Evolutionary conservation across 37 sponge, comb jelly and placozoan species (phyloP).

Genomic region (Eunapius fragilis): DNA sequence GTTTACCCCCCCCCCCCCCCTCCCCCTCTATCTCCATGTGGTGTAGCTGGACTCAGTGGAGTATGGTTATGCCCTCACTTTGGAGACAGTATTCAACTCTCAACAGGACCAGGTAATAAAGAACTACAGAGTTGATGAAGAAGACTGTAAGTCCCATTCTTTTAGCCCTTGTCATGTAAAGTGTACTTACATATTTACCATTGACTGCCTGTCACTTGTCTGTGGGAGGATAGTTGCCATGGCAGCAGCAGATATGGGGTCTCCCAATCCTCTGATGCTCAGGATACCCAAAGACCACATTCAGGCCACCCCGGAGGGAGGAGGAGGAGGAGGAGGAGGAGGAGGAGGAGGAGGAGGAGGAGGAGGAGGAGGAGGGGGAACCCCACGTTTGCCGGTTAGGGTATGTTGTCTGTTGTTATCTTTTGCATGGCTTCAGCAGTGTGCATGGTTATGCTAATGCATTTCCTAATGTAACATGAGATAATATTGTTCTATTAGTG

Average conservation of each 20-base stretch:
- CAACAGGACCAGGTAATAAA: not conserved
- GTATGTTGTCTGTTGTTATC: not conserved
- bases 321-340: not conserved
- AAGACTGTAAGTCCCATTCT: not conserved
- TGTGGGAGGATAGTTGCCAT: not conserved
- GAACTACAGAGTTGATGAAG: not conserved
- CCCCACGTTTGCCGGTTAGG: not conserved
- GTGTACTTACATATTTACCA: too few relatives aligned
- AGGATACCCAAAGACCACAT: constrained; percentile 43
- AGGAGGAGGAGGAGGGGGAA: not conserved
- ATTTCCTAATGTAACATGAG: too few relatives aligned
- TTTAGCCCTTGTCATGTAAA: too few relatives aligned
- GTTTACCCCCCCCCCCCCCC: too few relatives aligned
- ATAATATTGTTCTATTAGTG: too few relatives aligned
- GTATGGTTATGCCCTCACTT: not conserved
- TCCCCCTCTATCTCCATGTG: too few relatives aligned
- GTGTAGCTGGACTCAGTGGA: constrained; percentile 12
- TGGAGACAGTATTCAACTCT: not conserved
- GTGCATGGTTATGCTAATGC: too few relatives aligned
- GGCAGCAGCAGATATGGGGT: not conserved
- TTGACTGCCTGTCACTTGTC: too few relatives aligned
- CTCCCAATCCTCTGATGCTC: constrained; percentile 32
- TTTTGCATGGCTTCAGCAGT: not conserved
- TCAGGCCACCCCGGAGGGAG: not conserved
- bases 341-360: not conserved